Evolutionary conservation across 2,888 invertebrate species (phyloP), one percentile per base, ranked within the genome.

Genomic region (Scaptomyza cyrtandrae): DNA sequence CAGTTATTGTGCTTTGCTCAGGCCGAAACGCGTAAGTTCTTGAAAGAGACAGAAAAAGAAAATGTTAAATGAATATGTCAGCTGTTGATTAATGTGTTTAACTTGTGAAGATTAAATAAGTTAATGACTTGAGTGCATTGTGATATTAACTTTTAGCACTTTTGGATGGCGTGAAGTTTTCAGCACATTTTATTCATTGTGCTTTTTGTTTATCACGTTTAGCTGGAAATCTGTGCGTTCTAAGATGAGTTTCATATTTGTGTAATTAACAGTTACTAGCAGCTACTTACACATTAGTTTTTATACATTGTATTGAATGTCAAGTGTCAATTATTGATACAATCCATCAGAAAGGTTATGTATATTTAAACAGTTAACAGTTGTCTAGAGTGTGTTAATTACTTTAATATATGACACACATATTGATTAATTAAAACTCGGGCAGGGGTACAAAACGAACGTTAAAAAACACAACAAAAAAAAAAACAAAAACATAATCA

Each of bases 21-120:
- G 48, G 75, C 77, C 14, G 75, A 81, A 46, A 10, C 77, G 43
- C 87, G 83, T 84, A 84, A 84, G 83, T 75, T 72, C 45, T 35
- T 37, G 3, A 37, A 14, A 37, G n/a, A n/a, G 37, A 37, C 13
- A 1, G n/a, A n/a, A 37, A n/a, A 37, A 37, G n/a, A n/a, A 3
- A 1, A 13, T 1, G 1, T n/a, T 5, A n/a, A n/a, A 37, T n/a
- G n/a, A 37, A 37, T 35, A 13, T 11, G 35, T 35, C 13, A 35
- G 11, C 37, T 37, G n/a, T 50, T 35, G 50, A 50, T n/a, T 7
- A 52, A 41, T 9, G 39, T 29, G 52, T 27, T 52, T 27, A 27
- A 9, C 14, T 14, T 24, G 50, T 24, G 50, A 24, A 14, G 14
- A 27, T 41, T 10, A 3, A 11, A 39, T 13, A 11, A 7, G 11